Percentiles rank a stretch among this genome's conserved stretches.
These are phyloP conservation scores for Apodemus agrarius DNA, from an alignment of 2,797 vertebrate species.

Conservation along the genomic window DNA sequence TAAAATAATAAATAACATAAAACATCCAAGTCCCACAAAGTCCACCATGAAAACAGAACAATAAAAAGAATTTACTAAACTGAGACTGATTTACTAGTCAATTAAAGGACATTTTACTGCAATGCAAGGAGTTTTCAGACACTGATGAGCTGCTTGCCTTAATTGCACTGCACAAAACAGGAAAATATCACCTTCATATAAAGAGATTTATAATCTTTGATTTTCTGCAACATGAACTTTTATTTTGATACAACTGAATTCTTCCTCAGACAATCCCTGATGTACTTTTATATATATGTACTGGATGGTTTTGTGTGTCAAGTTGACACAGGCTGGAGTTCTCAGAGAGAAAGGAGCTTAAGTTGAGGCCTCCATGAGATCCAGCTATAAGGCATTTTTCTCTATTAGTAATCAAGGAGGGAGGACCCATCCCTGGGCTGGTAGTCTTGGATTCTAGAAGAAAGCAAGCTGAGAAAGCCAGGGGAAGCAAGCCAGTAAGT, in stretches of 20 bases:
- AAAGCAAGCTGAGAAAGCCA: too few species aligned
- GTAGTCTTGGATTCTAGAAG: too few species aligned
- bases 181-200: neutral
- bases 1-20: conserved; percentile 10
- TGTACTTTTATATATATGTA: neutral
- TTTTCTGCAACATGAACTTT: conserved; percentile 57
- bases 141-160: conserved; percentile 44
- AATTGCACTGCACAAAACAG: conserved; percentile 55
- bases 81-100: conserved; percentile 67
- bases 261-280: conserved; percentile 14
- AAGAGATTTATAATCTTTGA: conserved; percentile 32
- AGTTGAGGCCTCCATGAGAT: too few species aligned
- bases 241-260: conserved; percentile 56
- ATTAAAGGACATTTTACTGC: conserved; percentile 58
- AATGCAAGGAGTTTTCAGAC: conserved; percentile 49
- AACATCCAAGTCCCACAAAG: neutral
- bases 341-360: too few species aligned
- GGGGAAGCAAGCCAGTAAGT: too few species aligned
- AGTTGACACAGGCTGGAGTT: too few species aligned
- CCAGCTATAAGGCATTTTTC: too few species aligned
- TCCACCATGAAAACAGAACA: neutral
- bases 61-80: conserved; percentile 58
- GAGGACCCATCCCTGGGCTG: too few species aligned
- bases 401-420: too few species aligned
- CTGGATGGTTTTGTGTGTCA: too few species aligned